These are phyloP conservation scores for Carlito syrichta DNA, from an alignment of 2,113 vertebrate genomes.

Conservation along the genomic window DNA sequence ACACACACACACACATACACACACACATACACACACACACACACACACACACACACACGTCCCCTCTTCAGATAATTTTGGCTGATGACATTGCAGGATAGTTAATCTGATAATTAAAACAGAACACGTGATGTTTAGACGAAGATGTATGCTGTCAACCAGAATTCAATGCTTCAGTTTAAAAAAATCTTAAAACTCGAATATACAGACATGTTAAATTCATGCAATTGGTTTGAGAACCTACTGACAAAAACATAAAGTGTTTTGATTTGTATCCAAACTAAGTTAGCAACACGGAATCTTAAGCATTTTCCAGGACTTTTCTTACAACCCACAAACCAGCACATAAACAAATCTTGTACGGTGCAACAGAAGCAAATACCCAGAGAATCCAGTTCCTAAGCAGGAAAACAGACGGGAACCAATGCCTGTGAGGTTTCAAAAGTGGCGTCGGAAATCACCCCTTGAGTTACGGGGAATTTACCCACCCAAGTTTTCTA, in stretches of 20 bases:
- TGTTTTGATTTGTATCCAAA: slow-evolving; percentile 12
- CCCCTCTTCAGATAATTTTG: slow-evolving; percentile 50
- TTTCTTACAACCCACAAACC: neutral
- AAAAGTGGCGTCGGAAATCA: neutral
- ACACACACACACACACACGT: too few relatives aligned
- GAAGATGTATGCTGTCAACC: slow-evolving; percentile 33
- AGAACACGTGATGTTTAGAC: slow-evolving; percentile 49
- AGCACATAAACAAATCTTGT: slow-evolving; percentile 10
- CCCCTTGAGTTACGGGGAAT: neutral
- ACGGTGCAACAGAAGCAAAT: slow-evolving; percentile 42
- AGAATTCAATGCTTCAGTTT: slow-evolving; percentile 12
- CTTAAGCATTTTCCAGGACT: slow-evolving; percentile 35
- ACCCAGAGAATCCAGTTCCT: neutral
- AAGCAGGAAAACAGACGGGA: neutral
- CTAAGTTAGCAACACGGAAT: slow-evolving; percentile 4
- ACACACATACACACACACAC: too few relatives aligned
- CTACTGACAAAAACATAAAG: neutral
- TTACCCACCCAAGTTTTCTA: neutral
- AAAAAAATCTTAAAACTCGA: slow-evolving; percentile 44
- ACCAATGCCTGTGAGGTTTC: neutral
- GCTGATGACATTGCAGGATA: slow-evolving; percentile 64
- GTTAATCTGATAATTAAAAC: slow-evolving; percentile 67
- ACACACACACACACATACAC: neutral
- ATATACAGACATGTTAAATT: slow-evolving; percentile 3
- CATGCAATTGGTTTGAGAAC: neutral